Evolutionary conservation across 35 echinoderm and acorn worm species (phyloP), one percentile per base, ranked within the genome.

Genomic region (Holothuria glaberrima): DNA sequence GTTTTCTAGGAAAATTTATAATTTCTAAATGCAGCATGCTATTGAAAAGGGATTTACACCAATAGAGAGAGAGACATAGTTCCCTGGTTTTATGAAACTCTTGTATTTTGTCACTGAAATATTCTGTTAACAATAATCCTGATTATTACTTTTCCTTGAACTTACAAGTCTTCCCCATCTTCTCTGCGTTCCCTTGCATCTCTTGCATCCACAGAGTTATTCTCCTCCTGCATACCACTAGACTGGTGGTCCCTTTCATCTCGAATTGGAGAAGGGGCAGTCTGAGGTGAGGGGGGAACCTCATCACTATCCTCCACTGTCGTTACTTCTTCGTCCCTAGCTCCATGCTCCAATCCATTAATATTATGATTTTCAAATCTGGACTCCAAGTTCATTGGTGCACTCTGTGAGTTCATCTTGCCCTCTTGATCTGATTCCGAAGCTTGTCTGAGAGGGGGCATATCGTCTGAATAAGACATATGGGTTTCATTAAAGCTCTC

Each of bases 321-420:
- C 3, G 9, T 27, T 3, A 36, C 56, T 29, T 84, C 80, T 61
- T 84, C 80, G 17, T 67, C 85, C 25, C 61, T 28, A 44, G 85
- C 18, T 78, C 7, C 0, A 45, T n/a, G 24, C 20, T 84, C 80
- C 41, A 58, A 22, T 29, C 80, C 80, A 30, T 36, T 56, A 48
- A 59, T 30, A 61, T 64, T 84, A 54, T 84, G 80, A 46, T 84
- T 60, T 29, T 84, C 80, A 58, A 54, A 54, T 54, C 56, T 59
- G 24, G 80, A 32, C 80, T 84, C 80, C 29, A 84, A 24, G 57
- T 84, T 62, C 80, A 84, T 84, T 22, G 80, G 56, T 19, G 30
- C 16, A 54, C 30, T 30, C 28, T 84, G 56, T 28, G 46, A 48
- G 22, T 84, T 31, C 54, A 60, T 84, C 4, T 28, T 57, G 30